Evolutionary conservation across 2,797 vertebrate genomes (phyloP), one percentile per base, ranked within the genome.

Genomic region (Echeneis naucrates): DNA sequence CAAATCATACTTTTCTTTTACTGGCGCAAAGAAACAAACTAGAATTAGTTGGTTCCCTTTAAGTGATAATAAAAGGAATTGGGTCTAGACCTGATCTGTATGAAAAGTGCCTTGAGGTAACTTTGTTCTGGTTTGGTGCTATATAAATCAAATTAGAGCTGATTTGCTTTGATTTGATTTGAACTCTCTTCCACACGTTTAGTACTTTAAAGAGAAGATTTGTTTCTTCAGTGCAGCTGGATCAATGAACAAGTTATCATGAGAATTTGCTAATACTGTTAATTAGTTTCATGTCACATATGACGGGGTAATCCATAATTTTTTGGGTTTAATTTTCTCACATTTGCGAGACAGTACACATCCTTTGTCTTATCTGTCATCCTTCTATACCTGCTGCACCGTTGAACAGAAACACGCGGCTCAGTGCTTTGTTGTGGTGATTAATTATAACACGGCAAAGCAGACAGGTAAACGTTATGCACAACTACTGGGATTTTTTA

Each of bases 231-330:
- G 12, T 40, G 37, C 55, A 42, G 14, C n/a, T 26, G 38, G 72
- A 69, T 11, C 42, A 26, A 35, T 50, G 37, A 54, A 26, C 52
- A 68, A 59, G 72, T 47, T 24, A 67, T 3, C 10, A 8, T 17
- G n/a, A 10, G 19, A 53, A 14, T 37, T 17, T 42, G 8, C 14
- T 51, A n/a, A 38, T 35, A 33, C 4, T 37, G 13, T 40, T 53
- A 8, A 54, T 40, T 58, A 44, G 32, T 66, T 54, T 57, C 52
- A 45, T 62, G 24, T 58, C 60, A 58, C 23, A 12, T 44, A 40
- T 38, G 63, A 68, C 27, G 57, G 12, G 30, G 32, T 19, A 68
- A 66, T 75, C 55, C 58, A 59, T 77, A 64, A 47, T 57, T 53
- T 35, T 60, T 63, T 56, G 44, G 38, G 68, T 69, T 12, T 65